phyloP scores from a whole-genome alignment of 2,888 invertebrate genomes.

The Orthosia incerta region DNA sequence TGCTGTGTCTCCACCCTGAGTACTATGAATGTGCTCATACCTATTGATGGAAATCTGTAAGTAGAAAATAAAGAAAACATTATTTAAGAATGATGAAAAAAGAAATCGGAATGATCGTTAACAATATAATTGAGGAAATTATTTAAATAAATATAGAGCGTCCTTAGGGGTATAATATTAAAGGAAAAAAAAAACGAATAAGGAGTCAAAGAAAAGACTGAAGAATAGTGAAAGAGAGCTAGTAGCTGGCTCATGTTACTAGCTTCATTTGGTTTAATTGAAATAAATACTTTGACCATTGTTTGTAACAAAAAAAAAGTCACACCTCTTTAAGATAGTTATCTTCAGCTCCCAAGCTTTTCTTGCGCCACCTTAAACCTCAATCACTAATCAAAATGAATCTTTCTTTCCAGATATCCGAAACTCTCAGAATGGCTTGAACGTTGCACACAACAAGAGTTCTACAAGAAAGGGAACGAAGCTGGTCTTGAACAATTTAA shows the following conservation, averaged over 20 bases:
- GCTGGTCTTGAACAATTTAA: conserved; percentile 59
- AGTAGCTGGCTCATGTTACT: neutral
- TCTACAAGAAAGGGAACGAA: conserved; percentile 76
- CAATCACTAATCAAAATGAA: neutral
- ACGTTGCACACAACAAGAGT: conserved; percentile 74
- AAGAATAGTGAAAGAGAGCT: neutral
- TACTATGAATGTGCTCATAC: conserved; percentile 77
- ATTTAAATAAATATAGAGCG: neutral
- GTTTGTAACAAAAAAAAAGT: too few relatives aligned
- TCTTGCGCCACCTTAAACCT: too few relatives aligned
- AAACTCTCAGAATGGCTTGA: conserved; percentile 76
- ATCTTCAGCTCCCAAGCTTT: too few relatives aligned
- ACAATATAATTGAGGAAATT: neutral
- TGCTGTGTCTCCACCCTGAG: conserved; percentile 89
- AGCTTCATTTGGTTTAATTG: neutral
- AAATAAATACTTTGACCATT: neutral
- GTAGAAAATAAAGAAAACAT: conserved; percentile 48
- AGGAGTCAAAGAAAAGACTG: neutral
- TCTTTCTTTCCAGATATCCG: conserved; percentile 73
- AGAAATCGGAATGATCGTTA: neutral
- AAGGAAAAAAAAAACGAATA: neutral
- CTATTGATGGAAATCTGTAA: conserved; percentile 77
- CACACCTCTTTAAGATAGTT: neutral
- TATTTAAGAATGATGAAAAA: neutral
- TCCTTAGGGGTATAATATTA: neutral